A percentile compares a stretch with the other conserved stretches of the same genome.
Evolutionary conservation across 2,113 vertebrate species (phyloP).

Genomic region (Acanthisitta chloris): DNA sequence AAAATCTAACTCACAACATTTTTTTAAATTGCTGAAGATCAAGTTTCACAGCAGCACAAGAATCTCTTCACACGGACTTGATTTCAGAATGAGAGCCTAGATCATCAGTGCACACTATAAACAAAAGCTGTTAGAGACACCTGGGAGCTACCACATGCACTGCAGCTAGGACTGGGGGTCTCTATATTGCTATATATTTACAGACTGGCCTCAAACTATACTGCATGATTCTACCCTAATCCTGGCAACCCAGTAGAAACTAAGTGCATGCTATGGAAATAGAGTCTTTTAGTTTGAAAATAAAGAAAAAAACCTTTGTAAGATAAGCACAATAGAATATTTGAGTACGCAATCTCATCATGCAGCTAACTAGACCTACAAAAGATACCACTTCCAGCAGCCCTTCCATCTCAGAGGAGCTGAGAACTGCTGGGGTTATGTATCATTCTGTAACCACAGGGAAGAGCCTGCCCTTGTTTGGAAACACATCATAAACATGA

Average conservation of each 20-base stretch:
- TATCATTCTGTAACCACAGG: neutral
- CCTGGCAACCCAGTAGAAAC: neutral
- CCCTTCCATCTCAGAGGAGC: too few species aligned
- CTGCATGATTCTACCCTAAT: neutral
- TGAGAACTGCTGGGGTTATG: neutral
- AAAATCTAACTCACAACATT: too few species aligned
- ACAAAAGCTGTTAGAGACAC: neutral
- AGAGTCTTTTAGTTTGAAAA: neutral
- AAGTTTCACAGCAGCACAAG: neutral
- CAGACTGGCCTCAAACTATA: neutral
- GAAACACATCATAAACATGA: neutral
- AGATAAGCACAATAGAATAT: neutral
- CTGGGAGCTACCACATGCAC: neutral
- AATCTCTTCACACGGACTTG: neutral
- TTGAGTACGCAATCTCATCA: neutral
- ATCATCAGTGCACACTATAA: neutral
- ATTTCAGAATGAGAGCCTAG: neutral
- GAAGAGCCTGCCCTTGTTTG: neutral
- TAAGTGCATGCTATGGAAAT: neutral
- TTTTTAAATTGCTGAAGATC: neutral
- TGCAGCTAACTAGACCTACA: neutral
- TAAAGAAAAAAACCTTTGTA: neutral
- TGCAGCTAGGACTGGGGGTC: neutral
- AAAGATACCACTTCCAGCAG: neutral
- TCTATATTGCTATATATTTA: neutral